A percentile compares a stretch with the other conserved stretches of the same genome.
phyloP scores from a whole-genome alignment of 2,113 vertebrate species.

The Penelope pileata region DNA sequence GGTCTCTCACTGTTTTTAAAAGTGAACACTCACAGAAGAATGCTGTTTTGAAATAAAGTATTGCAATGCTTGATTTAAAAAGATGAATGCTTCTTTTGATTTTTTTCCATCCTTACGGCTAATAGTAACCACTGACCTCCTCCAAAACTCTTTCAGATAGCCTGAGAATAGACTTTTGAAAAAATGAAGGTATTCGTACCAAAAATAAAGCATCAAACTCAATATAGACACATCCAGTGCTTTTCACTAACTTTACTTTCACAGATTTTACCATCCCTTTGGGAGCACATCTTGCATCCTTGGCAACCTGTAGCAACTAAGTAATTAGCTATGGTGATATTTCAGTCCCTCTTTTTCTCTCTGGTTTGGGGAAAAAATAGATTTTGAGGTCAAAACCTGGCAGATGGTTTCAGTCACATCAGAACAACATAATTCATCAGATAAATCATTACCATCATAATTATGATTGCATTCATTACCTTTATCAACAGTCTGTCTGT shows the following conservation, averaged over 20 bases:
- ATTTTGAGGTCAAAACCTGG: background rate
- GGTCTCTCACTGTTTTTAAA: background rate
- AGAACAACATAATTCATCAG: background rate
- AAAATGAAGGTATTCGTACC: background rate
- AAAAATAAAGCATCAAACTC: background rate
- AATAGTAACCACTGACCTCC: background rate
- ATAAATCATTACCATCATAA: background rate
- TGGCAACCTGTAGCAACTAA: background rate
- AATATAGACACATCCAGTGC: background rate
- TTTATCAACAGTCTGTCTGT: background rate
- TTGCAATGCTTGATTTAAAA: background rate
- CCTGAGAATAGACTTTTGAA: background rate
- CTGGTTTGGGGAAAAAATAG: background rate
- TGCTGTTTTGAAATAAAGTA: rapidly evolving
- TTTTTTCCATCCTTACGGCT: background rate
- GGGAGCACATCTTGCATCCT: background rate
- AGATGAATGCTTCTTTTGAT: background rate
- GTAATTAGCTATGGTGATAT: background rate
- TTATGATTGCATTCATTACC: background rate
- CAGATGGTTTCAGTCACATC: background rate
- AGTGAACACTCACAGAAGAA: background rate
- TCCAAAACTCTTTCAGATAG: background rate
- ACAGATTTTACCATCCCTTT: background rate
- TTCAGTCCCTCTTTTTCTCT: background rate
- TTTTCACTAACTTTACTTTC: background rate